These are phyloP conservation scores for Lymantria dispar DNA, from an alignment of 2,888 invertebrate genomes.

Conservation along the genomic window DNA sequence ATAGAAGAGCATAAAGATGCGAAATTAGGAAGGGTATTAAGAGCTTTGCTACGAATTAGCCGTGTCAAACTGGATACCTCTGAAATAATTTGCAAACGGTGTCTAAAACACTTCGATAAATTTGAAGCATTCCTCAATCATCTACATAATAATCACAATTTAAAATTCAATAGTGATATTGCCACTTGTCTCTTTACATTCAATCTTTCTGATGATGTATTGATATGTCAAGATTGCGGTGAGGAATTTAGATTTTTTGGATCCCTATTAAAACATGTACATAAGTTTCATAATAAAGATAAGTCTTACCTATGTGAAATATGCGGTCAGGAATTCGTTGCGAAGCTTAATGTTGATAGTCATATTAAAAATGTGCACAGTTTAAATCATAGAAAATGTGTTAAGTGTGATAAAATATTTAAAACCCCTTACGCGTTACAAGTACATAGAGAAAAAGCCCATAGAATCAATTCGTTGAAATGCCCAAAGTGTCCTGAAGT, in stretches of 20 bases:
- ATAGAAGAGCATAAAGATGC: constrained; percentile 42
- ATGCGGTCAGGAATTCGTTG: constrained; percentile 61
- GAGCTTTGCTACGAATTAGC: constrained; percentile 32
- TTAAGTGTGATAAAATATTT: constrained; percentile 42
- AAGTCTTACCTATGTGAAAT: constrained; percentile 51
- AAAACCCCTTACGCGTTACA: constrained; percentile 35
- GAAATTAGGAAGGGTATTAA: constrained; percentile 35
- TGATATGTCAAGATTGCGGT: constrained; percentile 50
- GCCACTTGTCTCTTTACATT: constrained; percentile 40
- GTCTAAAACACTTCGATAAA: constrained; percentile 26
- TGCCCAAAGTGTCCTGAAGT: constrained; percentile 61
- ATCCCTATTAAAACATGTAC: constrained; percentile 43
- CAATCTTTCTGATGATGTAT: constrained; percentile 44
- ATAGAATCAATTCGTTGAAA: constrained; percentile 31
- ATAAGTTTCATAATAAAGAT: constrained; percentile 48
- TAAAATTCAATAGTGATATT: constrained; percentile 39
- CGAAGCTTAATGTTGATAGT: constrained; percentile 46
- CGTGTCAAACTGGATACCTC: constrained; percentile 48
- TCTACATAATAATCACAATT: constrained; percentile 28
- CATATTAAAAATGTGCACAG: constrained; percentile 54
- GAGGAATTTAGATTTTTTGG: constrained; percentile 53
- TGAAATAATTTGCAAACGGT: constrained; percentile 45
- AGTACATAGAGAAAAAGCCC: constrained; percentile 31
- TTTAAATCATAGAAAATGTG: constrained; percentile 29
- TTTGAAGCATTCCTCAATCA: constrained; percentile 45